Evolutionary conservation across 1,140 invertebrate genomes (phyloP).

Genomic region (Drosophila lacteicornis): DNA sequence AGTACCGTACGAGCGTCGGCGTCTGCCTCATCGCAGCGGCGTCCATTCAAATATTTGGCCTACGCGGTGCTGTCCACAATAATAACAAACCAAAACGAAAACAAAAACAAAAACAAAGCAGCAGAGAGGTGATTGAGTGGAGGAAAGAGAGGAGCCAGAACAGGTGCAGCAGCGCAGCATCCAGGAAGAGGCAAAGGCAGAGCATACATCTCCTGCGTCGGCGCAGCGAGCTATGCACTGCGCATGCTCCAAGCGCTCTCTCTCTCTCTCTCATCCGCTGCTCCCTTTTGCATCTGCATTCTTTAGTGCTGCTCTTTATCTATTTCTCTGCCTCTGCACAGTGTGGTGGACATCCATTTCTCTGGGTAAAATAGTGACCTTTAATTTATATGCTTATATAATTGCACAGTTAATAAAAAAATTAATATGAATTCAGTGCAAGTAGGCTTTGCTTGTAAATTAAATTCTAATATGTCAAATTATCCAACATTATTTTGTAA

Average conservation of each 20-base stretch:
- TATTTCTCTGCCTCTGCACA: neutral
- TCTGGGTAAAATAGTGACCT: neutral
- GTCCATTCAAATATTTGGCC: conserved; percentile 73
- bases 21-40: conserved; percentile 19
- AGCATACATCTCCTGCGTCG: conserved; percentile 32
- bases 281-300: conserved; percentile 13
- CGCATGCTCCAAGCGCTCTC: conserved; percentile 45
- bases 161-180: conserved; percentile 53
- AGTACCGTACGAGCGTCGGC: conserved; percentile 60
- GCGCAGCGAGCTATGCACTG: conserved; percentile 42
- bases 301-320: neutral
- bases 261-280: conserved; percentile 20
- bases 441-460: neutral
- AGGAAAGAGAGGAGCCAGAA: conserved; percentile 21
- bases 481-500: no score
- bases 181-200: conserved; percentile 11
- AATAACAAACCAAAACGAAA: conserved; percentile 17
- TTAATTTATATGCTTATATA: neutral
- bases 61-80: conserved; percentile 69
- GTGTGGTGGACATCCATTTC: neutral
- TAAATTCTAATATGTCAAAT: neutral
- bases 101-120: conserved; percentile 25
- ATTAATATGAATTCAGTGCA: neutral
- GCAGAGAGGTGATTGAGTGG: conserved; percentile 7
- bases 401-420: neutral